Conservation (phyloP, 2,113 vertebrate species). For the Otolemur garnettii region DNA sequence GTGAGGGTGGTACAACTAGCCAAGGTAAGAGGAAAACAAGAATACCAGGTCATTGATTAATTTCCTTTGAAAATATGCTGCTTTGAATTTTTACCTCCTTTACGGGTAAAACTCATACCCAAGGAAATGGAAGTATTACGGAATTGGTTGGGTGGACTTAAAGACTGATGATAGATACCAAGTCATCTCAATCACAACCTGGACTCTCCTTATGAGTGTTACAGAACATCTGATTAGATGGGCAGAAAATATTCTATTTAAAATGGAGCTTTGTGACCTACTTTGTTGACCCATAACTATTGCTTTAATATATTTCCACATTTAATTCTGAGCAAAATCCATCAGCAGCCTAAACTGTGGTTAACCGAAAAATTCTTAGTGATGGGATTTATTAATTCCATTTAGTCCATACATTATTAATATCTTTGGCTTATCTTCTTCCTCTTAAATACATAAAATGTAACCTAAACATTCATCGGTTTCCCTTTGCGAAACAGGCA, state of each 20-base stretch:
- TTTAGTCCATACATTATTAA: neutral
- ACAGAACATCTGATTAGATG: neutral
- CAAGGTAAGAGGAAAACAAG: neutral
- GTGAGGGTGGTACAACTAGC: neutral
- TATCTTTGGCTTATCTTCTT: neutral
- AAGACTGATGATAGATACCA: neutral
- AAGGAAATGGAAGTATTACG: neutral
- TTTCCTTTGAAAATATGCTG: neutral
- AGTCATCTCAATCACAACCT: neutral
- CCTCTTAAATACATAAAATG: slow-evolving; percentile 24
- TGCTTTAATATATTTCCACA: neutral
- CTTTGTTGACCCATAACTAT: neutral
- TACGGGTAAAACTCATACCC: neutral
- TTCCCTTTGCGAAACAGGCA: neutral
- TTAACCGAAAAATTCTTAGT: slow-evolving; percentile 8
- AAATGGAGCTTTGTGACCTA: neutral
- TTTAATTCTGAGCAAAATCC: slow-evolving; percentile 24
- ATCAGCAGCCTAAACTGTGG: neutral
- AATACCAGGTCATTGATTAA: neutral
- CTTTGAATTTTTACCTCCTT: neutral
- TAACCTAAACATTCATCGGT: neutral
- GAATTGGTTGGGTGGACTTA: neutral
- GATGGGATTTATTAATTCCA: slow-evolving; percentile 38
- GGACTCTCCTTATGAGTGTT: neutral
- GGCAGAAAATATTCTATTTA: neutral